Evolutionary conservation across 1,140 invertebrate species (phyloP).

Genomic region (Caenorhabditis latens): DNA sequence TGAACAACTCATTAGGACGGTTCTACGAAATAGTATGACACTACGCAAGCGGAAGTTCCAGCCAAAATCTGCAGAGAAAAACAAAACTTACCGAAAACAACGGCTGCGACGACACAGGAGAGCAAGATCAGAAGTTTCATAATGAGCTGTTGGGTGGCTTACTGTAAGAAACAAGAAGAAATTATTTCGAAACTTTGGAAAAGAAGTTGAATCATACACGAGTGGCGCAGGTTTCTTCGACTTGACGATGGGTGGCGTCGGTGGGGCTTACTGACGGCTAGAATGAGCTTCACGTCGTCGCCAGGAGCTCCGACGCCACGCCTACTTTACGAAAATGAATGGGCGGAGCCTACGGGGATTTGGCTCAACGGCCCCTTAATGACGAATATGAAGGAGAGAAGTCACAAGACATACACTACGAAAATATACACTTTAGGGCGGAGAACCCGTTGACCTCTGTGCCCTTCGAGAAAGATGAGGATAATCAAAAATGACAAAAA

Average conservation of each 20-base stretch:
- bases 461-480: slow-evolving; percentile 8
- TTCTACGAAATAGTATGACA: too few relatives aligned
- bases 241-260: neutral
- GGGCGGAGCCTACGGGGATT: neutral
- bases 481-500: slow-evolving; percentile 48
- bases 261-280: slow-evolving; percentile 27
- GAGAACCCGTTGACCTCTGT: neutral
- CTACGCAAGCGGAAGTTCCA: too few relatives aligned
- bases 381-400: slow-evolving; percentile 20
- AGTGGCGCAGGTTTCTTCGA: neutral
- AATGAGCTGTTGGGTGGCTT: slow-evolving; percentile 11
- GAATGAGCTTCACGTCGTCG: slow-evolving; percentile 16
- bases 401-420: neutral
- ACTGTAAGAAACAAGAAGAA: neutral
- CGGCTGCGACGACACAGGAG: slow-evolving; percentile 14
- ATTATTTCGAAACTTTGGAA: neutral
- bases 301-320: slow-evolving; percentile 5
- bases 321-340: slow-evolving; percentile 7
- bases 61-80: neutral
- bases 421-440: neutral
- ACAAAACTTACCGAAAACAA: slow-evolving; percentile 24
- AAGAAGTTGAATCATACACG: neutral
- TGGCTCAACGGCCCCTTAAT: slow-evolving; percentile 12
- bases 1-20: neutral
- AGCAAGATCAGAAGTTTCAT: slow-evolving; percentile 46